phyloP scores from a whole-genome alignment of 2,888 invertebrate species.

The Agriopis aurantiaria region DNA sequence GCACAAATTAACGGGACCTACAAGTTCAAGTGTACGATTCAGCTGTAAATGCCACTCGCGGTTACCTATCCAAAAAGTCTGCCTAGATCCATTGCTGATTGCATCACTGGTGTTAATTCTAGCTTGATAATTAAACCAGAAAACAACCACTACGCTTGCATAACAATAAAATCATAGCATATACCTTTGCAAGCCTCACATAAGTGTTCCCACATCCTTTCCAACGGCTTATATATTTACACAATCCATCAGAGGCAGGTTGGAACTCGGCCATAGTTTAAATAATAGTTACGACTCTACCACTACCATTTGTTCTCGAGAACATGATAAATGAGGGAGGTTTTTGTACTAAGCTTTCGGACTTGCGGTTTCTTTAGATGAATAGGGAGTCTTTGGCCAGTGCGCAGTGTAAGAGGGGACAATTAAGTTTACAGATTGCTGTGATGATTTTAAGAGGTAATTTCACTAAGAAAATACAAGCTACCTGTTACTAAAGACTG shows the following conservation, averaged over 20 bases:
- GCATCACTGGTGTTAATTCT: too few species aligned
- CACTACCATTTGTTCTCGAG: constrained; percentile 54
- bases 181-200: neutral
- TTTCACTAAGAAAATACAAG: neutral
- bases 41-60: too few species aligned
- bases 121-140: too few species aligned
- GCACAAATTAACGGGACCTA: too few species aligned
- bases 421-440: constrained; percentile 25
- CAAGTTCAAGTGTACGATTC: too few species aligned
- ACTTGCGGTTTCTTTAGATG: constrained; percentile 39
- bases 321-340: constrained; percentile 51
- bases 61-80: too few species aligned
- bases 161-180: too few species aligned
- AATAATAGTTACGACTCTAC: constrained; percentile 25
- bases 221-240: constrained; percentile 60
- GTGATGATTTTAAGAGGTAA: neutral
- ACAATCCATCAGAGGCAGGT: constrained; percentile 56
- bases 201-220: neutral
- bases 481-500: too few species aligned
- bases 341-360: constrained; percentile 37
- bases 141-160: too few species aligned
- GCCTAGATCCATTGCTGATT: too few species aligned
- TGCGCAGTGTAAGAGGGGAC: constrained; percentile 1
- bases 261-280: constrained; percentile 17
- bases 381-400: constrained; percentile 35